Percentiles rank a stretch among this genome's conserved stretches.
Conservation (phyloP, 2,888 invertebrate genomes). For the Ochropacha duplaris region DNA sequence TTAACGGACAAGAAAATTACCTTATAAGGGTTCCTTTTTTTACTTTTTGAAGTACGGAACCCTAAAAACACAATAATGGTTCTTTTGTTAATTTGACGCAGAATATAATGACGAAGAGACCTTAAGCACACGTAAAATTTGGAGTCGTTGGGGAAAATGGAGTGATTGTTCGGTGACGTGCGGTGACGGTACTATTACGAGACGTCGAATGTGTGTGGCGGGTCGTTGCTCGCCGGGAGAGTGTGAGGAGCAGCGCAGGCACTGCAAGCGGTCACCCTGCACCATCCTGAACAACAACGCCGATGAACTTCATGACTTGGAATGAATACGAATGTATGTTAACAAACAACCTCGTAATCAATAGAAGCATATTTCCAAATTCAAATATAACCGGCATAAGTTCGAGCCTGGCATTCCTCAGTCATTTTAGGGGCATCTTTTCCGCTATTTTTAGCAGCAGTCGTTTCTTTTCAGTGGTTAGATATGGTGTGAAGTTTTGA, state of each 20-base stretch:
- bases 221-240: conserved; percentile 71
- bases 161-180: conserved; percentile 66
- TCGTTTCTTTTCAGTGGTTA: too few relatives aligned
- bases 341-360: too few relatives aligned
- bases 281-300: neutral
- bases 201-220: conserved; percentile 57
- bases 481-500: too few relatives aligned
- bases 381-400: too few relatives aligned
- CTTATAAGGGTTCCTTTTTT: too few relatives aligned
- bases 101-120: conserved; percentile 40
- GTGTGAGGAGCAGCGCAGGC: conserved; percentile 60
- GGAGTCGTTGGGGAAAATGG: conserved; percentile 77
- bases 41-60: too few relatives aligned
- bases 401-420: too few relatives aligned
- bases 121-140: conserved; percentile 56
- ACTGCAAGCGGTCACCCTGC: conserved; percentile 56
- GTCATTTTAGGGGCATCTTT: too few relatives aligned
- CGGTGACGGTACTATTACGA: conserved; percentile 51
- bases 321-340: conserved; percentile 13
- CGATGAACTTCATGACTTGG: conserved; percentile 31
- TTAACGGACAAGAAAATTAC: too few relatives aligned
- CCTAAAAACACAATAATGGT: neutral
- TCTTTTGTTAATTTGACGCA: conserved; percentile 10
- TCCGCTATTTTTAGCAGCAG: too few relatives aligned
- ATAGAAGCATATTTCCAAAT: too few relatives aligned